Conservation (phyloP, 1,140 invertebrate genomes). For the Habropoda laboriosa region DNA sequence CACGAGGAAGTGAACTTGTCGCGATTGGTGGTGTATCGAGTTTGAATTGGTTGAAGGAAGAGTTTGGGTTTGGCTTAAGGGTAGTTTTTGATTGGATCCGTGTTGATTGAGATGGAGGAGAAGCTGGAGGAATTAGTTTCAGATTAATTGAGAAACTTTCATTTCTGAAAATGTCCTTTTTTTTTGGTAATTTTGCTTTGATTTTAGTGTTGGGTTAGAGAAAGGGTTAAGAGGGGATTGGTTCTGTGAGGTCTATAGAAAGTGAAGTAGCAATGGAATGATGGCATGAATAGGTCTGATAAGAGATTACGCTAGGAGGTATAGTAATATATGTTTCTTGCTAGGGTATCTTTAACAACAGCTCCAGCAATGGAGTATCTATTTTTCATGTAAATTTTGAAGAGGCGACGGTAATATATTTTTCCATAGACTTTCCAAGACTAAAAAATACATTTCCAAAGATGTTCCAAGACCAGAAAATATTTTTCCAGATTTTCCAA, state of each 20-base stretch:
- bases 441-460: no score
- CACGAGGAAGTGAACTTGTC: not conserved
- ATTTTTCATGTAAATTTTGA: not conserved
- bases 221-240: not conserved
- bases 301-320: not conserved
- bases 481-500: no score
- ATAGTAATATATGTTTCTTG: constrained; percentile 2
- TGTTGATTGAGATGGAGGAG: no score
- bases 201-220: constrained; percentile 1
- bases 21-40: not conserved
- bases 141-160: not conserved
- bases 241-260: not conserved
- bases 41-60: no score
- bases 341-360: not conserved
- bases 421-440: no score
- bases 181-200: not conserved
- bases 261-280: constrained; percentile 3
- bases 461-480: no score
- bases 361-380: not conserved
- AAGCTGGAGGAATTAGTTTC: not conserved
- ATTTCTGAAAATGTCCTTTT: not conserved
- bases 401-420: no score
- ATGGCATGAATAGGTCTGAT: not conserved
- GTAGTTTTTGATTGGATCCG: no score
- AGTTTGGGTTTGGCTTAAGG: no score